phyloP scores from a whole-genome alignment of 2,888 invertebrate species.

The Xylophagus ater region DNA sequence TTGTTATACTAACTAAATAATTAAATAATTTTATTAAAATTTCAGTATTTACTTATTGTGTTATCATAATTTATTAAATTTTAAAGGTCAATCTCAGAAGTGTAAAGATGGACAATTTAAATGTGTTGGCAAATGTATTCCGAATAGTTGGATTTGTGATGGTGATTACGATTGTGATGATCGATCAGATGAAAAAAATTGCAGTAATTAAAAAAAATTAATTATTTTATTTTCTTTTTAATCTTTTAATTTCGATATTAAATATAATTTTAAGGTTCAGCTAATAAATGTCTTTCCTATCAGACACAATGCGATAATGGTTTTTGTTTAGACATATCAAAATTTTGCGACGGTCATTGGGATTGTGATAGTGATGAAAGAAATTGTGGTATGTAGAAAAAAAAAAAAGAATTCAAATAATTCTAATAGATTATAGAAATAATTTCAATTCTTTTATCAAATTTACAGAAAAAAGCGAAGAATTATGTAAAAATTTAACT shows the following conservation, averaged over 20 bases:
- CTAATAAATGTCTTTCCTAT: conserved; percentile 54
- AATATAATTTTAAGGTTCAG: conserved; percentile 38
- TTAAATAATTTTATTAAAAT: conserved; percentile 16
- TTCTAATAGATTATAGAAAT: background rate
- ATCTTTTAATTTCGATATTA: conserved; percentile 23
- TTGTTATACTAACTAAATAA: background rate
- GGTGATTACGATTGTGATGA: conserved; percentile 69
- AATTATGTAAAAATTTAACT: conserved; percentile 41
- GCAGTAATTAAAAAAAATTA: conserved; percentile 35
- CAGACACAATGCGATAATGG: conserved; percentile 51
- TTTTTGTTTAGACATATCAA: conserved; percentile 34
- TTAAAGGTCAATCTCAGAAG: no score
- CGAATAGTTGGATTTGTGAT: conserved; percentile 66
- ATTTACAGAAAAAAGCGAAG: conserved; percentile 20
- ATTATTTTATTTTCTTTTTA: background rate
- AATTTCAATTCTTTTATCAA: background rate
- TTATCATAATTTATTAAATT: no score
- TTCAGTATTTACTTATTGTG: conserved; percentile 43
- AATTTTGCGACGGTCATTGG: conserved; percentile 36
- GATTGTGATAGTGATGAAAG: conserved; percentile 39
- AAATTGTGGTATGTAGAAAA: conserved; percentile 30
- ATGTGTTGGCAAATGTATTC: conserved; percentile 64
- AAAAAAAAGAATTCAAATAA: conserved; percentile 4
- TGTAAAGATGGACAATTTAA: conserved; percentile 63
- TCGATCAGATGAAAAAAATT: conserved; percentile 62